Evolutionary conservation across 2,113 vertebrate genomes (phyloP).

Genomic region (Elachura formosa): DNA sequence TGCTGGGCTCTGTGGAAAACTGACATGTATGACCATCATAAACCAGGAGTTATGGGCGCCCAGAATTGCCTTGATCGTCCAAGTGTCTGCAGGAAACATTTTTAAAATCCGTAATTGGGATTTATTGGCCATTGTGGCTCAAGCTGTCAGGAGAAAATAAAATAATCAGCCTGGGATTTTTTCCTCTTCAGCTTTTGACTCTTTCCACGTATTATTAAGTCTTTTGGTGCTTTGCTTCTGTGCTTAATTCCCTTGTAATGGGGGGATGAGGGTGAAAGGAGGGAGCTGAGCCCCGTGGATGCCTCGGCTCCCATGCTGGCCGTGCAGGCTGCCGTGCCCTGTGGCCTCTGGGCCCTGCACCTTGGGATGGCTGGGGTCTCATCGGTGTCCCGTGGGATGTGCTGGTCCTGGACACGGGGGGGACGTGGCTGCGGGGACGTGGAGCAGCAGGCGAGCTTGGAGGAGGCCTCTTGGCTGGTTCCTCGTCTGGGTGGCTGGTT

Average conservation of each 20-base stretch:
- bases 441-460: rapidly evolving
- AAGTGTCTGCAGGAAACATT: conserved; percentile 53
- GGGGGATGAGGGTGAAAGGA: neutral
- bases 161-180: conserved; percentile 27
- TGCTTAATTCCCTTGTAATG: neutral
- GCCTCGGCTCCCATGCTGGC: rapidly evolving
- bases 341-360: neutral
- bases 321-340: rapidly evolving
- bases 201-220: neutral
- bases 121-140: conserved; percentile 54
- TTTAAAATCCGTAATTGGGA: conserved; percentile 39
- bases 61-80: conserved; percentile 42
- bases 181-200: neutral
- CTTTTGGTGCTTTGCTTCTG: rapidly evolving
- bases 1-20: neutral
- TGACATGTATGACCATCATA: conserved; percentile 56
- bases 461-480: neutral
- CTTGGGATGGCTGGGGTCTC: neutral
- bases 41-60: conserved; percentile 48
- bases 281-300: too few species aligned
- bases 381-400: rapidly evolving
- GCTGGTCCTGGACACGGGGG: rapidly evolving
- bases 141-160: conserved; percentile 60
- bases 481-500: neutral
- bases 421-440: rapidly evolving